A percentile compares a stretch with the other conserved stretches of the same genome.
Conservation (phyloP, 2,113 vertebrate species). For the Perca flavescens region DNA sequence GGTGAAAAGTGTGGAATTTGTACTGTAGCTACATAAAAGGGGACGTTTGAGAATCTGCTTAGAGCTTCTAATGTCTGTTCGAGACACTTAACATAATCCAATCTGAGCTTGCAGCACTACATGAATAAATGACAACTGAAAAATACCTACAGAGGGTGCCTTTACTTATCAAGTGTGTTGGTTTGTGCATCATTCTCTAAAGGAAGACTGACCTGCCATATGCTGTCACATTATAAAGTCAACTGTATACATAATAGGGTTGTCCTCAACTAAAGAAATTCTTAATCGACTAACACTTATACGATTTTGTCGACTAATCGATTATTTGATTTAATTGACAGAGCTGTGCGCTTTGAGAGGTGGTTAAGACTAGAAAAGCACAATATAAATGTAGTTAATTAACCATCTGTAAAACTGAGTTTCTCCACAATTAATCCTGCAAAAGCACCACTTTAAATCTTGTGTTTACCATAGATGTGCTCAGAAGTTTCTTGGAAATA, state of each 20-base stretch:
- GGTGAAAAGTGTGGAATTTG: slow-evolving; percentile 15
- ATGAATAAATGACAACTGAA: not conserved
- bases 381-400: no score
- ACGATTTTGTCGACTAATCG: no score
- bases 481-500: no score
- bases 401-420: no score
- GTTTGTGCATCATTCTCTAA: not conserved
- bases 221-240: not conserved
- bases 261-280: no score
- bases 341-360: no score
- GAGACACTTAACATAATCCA: not conserved
- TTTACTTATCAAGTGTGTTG: not conserved
- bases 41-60: not conserved
- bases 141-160: not conserved
- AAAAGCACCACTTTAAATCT: no score
- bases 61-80: not conserved
- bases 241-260: not conserved
- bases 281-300: no score
- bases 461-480: no score
- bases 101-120: not conserved
- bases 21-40: not conserved
- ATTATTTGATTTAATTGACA: no score
- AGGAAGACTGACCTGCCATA: not conserved
- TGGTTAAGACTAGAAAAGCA: no score
- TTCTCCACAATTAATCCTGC: no score